phyloP scores from a whole-genome alignment of 1,140 invertebrate species.

The Hestina assimilis region DNA sequence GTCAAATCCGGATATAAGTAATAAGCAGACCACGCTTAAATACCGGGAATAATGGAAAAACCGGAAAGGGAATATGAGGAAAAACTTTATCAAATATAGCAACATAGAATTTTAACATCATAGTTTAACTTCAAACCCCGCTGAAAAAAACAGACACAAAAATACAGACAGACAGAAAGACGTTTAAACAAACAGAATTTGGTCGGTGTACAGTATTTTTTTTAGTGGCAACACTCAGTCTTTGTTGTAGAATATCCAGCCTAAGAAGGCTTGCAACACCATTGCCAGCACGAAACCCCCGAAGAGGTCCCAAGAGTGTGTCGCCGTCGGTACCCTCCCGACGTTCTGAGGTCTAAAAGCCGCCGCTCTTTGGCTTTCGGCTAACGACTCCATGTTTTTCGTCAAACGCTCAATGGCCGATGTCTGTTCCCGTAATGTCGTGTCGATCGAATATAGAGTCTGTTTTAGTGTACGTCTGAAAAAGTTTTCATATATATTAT shows the following conservation, averaged over 20 bases:
- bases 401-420: constrained; percentile 49
- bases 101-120: too few relatives aligned
- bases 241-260: constrained; percentile 63
- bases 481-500: constrained; percentile 5
- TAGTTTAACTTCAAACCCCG: too few relatives aligned
- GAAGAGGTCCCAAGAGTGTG: constrained; percentile 60
- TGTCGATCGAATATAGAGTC: constrained; percentile 52
- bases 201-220: constrained; percentile 34
- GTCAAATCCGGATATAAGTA: too few relatives aligned
- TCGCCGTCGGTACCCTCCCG: constrained; percentile 26
- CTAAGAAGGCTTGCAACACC: constrained; percentile 55
- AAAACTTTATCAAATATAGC: too few relatives aligned
- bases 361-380: constrained; percentile 38
- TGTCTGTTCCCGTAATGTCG: constrained; percentile 52
- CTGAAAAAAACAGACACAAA: not conserved
- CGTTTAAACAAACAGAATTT: constrained; percentile 21
- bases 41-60: too few relatives aligned
- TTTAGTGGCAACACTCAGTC: constrained; percentile 44
- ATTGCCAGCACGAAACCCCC: constrained; percentile 60
- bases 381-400: constrained; percentile 42
- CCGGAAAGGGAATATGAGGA: too few relatives aligned
- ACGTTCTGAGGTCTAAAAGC: constrained; percentile 33
- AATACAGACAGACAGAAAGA: constrained; percentile 23
- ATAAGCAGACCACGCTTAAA: too few relatives aligned
- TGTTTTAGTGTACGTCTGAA: constrained; percentile 62